Evolutionary conservation across 1,140 invertebrate genomes (phyloP).

Genomic region (Eueides isabella): DNA sequence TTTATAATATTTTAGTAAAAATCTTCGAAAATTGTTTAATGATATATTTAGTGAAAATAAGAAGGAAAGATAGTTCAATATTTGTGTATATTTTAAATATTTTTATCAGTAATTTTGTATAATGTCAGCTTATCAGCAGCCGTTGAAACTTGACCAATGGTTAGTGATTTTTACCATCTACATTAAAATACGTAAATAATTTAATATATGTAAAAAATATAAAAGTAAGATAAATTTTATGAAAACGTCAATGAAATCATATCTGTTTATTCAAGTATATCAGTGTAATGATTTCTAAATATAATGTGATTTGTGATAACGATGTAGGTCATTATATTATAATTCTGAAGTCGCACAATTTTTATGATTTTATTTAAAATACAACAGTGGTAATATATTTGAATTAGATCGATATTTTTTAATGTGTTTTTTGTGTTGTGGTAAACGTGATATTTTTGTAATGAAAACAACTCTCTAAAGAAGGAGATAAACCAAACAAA

Average conservation of each 20-base stretch:
- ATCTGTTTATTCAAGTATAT: neutral
- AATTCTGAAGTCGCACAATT: neutral
- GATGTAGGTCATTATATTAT: constrained; percentile 11
- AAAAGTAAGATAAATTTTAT: neutral
- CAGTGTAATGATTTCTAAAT: constrained; percentile 6
- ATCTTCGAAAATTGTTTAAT: too few species aligned
- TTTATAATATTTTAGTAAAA: too few species aligned
- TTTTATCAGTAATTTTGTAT: too few species aligned
- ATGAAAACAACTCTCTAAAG: neutral
- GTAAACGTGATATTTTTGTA: neutral
- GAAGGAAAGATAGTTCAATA: too few species aligned
- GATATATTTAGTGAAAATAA: too few species aligned
- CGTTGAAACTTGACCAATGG: too few species aligned
- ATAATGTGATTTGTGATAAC: constrained; percentile 12
- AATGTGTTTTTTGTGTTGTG: neutral
- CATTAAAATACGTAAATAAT: too few species aligned
- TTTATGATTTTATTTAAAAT: neutral
- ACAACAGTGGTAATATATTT: neutral
- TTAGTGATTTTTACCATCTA: too few species aligned
- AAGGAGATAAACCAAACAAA: neutral
- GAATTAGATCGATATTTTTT: neutral
- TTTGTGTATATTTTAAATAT: too few species aligned
- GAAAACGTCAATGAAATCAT: neutral
- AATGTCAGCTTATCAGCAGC: too few species aligned
- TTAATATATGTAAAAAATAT: too few species aligned